Conservation (phyloP, 1,140 invertebrate genomes). For the Glomeris maerens region DNA sequence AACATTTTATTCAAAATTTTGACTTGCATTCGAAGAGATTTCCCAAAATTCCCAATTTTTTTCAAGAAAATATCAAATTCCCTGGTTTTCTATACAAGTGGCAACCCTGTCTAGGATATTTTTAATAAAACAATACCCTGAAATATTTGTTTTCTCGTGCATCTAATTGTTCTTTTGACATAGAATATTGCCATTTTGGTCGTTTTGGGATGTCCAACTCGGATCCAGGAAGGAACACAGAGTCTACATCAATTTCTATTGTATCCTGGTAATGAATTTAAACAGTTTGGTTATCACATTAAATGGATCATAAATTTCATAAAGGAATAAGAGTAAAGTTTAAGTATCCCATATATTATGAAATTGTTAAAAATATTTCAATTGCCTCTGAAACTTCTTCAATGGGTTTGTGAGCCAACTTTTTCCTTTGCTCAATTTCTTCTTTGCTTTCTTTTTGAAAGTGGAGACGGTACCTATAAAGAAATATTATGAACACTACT, state of each 20-base stretch:
- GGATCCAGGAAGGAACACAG: conserved; percentile 26
- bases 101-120: no score
- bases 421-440: conserved; percentile 29
- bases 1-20: conserved; percentile 14
- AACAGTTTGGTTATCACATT: conserved; percentile 8
- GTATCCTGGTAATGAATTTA: conserved; percentile 16
- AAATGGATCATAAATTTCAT: not conserved
- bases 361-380: not conserved
- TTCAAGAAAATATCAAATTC: no score
- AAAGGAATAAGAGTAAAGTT: not conserved
- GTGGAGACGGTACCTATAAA: conserved; percentile 29
- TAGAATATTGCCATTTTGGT: conserved; percentile 31
- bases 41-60: no score
- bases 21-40: conserved; percentile 6
- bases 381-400: conserved; percentile 23
- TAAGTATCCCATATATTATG: conserved; percentile 1
- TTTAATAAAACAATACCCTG: conserved; percentile 19
- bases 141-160: conserved; percentile 33
- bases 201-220: conserved; percentile 35
- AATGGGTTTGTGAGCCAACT: conserved; percentile 23
- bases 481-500: no score
- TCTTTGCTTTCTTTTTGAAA: conserved; percentile 32
- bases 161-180: conserved; percentile 29
- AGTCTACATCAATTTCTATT: conserved; percentile 29
- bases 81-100: no score